Evolutionary conservation across 2,888 invertebrate species (phyloP), one percentile per base, ranked within the genome.

Genomic region (Phania funesta): DNA sequence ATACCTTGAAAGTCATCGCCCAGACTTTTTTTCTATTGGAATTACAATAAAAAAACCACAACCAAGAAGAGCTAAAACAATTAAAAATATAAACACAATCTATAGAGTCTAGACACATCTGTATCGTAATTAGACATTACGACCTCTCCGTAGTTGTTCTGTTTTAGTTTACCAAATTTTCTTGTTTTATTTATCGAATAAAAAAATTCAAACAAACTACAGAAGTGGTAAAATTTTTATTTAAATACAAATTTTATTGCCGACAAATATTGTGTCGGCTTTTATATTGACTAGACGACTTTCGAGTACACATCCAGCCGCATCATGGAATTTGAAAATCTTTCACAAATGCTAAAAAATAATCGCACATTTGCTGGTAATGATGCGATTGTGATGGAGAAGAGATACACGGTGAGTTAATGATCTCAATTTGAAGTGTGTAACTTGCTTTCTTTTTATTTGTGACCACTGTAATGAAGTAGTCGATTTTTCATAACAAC

Each of bases 401-500:
- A 89, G 68, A 85, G 90, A 85, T 90, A 88, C 84, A 89, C 89
- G 88, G 90, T 90, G 87, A 90, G 90, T 89, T 76, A 20, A 29
- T 35, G 26, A 13, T 24, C 0, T 16, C 32, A 22, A 6, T 13
- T 16, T 24, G 2, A 50, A 24, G 16, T 32, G 13, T 65, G 13
- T 54, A 13, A 7, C n/a, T 41, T 29, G 18, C 8, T 18, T 26
- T 41, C 1, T 50, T 65, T 26, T n/a, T n/a, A n/a, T n/a, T 35
- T 4, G 35, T 11, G 32, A 22, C 18, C n/a, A 35, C 8, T 3
- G 20, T 5, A 56, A 35, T 13, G n/a, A n/a, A n/a, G n/a, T n/a
- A n/a, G n/a, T n/a, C n/a, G n/a, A n/a, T n/a, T n/a, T n/a, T n/a
- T n/a, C n/a, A n/a, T n/a, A n/a, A n/a, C n/a, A n/a, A n/a, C n/a